These are phyloP conservation scores for Plotosus lineatus DNA, from an alignment of 2,113 vertebrate species.

Conservation along the genomic window DNA sequence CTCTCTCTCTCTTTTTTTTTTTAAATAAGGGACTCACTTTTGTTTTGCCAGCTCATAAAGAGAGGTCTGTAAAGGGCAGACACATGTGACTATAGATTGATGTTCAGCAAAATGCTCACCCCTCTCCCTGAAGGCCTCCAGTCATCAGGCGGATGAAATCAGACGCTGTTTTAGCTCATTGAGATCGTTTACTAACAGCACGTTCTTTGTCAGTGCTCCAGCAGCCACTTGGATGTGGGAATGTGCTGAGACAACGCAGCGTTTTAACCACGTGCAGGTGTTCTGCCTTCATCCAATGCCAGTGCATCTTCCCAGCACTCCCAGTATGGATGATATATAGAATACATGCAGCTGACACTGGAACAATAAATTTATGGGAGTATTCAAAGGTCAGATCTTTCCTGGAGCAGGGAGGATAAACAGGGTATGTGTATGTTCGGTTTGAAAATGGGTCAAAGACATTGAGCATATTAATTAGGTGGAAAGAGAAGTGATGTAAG, in stretches of 20 bases:
- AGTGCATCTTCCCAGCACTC: slow-evolving; percentile 29
- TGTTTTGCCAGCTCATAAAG: slow-evolving; percentile 43
- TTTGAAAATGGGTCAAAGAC: slow-evolving; percentile 8
- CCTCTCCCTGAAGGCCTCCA: slow-evolving; percentile 35
- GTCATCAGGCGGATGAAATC: slow-evolving; percentile 45
- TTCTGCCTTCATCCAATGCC: slow-evolving; percentile 8
- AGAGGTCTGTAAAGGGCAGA: slow-evolving; percentile 39
- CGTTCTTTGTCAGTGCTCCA: slow-evolving; percentile 36
- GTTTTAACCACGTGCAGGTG: slow-evolving; percentile 46
- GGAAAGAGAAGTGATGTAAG: not conserved
- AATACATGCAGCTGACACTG: slow-evolving; percentile 36
- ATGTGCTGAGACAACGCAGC: slow-evolving; percentile 34
- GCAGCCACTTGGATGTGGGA: slow-evolving; percentile 24
- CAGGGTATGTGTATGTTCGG: slow-evolving; percentile 14
- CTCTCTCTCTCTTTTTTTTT: not conserved
- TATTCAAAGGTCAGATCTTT: slow-evolving; percentile 1
- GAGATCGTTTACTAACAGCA: slow-evolving; percentile 45
- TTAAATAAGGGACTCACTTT: slow-evolving; percentile 25
- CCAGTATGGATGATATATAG: slow-evolving; percentile 32
- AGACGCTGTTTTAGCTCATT: slow-evolving; percentile 39
- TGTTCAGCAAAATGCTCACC: slow-evolving; percentile 37
- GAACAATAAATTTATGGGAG: slow-evolving; percentile 22
- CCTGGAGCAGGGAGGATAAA: slow-evolving; percentile 5
- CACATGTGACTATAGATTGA: slow-evolving; percentile 46
- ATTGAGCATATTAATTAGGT: not conserved